Base-by-base conservation (phyloP, 1,140 invertebrate genomes). In the Brachystomella parvula region DNA sequence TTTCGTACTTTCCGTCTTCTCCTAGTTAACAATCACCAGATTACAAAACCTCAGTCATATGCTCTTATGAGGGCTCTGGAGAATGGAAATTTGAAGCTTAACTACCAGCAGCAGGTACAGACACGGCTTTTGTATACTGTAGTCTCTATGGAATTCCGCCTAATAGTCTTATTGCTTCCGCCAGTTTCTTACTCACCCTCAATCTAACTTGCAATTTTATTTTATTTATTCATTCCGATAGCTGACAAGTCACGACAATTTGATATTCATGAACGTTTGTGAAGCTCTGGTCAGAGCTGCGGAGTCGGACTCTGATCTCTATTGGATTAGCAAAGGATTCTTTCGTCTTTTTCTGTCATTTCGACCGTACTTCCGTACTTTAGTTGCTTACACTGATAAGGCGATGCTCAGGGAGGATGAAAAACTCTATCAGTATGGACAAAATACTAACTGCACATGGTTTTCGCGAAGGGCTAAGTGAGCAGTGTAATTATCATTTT, bases 21-120 rank as follows among this genome's bases (percentile, higher is more conserved):
- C 75, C 81, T 84, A 70, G 78, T 82, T 62, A 77, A 83, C 32
- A 79, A 84, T 60, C 76, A 81, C 15, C 78, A 76, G 21, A 83
- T 79, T 24, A 53, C 83, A 35, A 82, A 82, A 71, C 77, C 83
- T 69, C 78, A 86, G 74, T 78, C 86, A 2, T 82, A 89, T 69
- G 76, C 89, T 30, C 83, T 85, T 39, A 89, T 92, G 86, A 91
- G 86, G 84, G 76, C 89, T 9, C 75, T 92, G 21, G 85, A 89
- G 74, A 82, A 81, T 65, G 83, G 83, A 68, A 80, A 81, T 66
- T 77, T 87, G n/a, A 83, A 83, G 47, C 82, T 84, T 72, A 82
- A 85, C 72, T 78, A 83, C n/a, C 77, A 77, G 65, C 72, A 72
- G 61, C 80, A 82, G 68, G 74, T 82, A 73, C 75, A 30, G 17